A percentile compares a stretch with the other conserved stretches of the same genome.
phyloP scores from a whole-genome alignment of 30 jellyfish, hydroid and myxozoan species.

The Pelagia noctiluca region DNA sequence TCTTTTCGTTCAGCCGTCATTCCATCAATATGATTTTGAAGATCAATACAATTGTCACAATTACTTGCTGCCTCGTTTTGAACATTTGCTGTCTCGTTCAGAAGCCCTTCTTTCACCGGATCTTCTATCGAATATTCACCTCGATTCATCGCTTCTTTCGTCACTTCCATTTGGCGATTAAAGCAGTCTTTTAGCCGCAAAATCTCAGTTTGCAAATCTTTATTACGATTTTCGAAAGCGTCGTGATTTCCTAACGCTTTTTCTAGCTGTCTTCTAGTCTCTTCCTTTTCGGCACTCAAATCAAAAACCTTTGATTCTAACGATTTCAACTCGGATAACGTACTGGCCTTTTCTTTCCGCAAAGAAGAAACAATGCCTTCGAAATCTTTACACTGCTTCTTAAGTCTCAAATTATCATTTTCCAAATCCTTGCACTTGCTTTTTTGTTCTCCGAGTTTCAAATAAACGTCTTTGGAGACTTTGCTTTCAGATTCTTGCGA shows the following conservation, averaged over 20 bases:
- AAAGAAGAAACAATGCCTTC: conserved; percentile 31
- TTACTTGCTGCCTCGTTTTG: neutral
- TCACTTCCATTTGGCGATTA: neutral
- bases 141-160: no score
- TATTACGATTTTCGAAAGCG: conserved; percentile 28
- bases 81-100: conserved; percentile 19
- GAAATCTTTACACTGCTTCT: conserved; percentile 27
- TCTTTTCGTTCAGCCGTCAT: conserved; percentile 38
- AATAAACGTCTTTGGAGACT: neutral
- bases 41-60: conserved; percentile 43
- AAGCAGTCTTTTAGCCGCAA: neutral
- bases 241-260: conserved; percentile 56
- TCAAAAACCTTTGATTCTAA: conserved; percentile 21
- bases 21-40: conserved; percentile 21
- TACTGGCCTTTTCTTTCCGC: conserved; percentile 47
- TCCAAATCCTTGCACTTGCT: conserved; percentile 34
- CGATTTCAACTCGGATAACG: conserved; percentile 39
- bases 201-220: conserved; percentile 27
- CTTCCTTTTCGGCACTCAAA: conserved; percentile 38
- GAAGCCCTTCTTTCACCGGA: no score
- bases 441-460: conserved; percentile 15
- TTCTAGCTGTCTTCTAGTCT: conserved; percentile 41
- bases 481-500: neutral
- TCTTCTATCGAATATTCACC: no score
- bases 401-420: conserved; percentile 4